Conservation (phyloP, 2,797 vertebrate species). For the Cryptoblepharus egeriae region DNA sequence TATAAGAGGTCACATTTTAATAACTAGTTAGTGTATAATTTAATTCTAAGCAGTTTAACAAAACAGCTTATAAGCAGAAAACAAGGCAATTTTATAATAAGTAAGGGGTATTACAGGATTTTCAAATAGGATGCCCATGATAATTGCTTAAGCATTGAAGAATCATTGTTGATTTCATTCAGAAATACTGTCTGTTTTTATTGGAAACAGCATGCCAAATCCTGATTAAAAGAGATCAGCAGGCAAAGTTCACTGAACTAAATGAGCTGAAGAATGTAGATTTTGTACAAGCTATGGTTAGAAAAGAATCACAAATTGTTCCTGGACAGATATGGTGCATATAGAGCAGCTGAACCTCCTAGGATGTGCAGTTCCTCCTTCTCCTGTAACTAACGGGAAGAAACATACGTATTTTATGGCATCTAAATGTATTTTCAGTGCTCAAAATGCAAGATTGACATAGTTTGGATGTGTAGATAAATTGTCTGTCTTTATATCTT, state of each 20-base stretch:
- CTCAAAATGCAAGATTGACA: background rate
- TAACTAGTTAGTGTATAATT: background rate
- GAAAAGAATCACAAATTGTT: background rate
- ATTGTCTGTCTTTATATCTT: too few species aligned
- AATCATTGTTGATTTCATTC: background rate
- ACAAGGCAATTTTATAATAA: constrained; percentile 19
- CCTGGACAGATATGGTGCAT: background rate
- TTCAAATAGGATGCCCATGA: constrained; percentile 1
- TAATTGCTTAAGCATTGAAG: constrained; percentile 33
- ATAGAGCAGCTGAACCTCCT: background rate
- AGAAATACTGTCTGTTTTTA: constrained; percentile 20
- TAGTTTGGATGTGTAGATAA: background rate
- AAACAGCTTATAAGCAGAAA: constrained; percentile 10
- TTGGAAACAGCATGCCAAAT: constrained; percentile 7
- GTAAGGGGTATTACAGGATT: background rate
- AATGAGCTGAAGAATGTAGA: background rate
- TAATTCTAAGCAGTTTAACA: constrained; percentile 16
- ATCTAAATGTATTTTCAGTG: background rate
- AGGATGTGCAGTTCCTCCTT: background rate
- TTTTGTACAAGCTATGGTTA: constrained; percentile 17
- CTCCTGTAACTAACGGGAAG: background rate
- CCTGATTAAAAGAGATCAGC: constrained; percentile 10
- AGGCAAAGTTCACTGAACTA: background rate
- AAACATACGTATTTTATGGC: background rate
- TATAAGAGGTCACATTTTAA: constrained; percentile 29